Evolutionary conservation across 2,888 invertebrate genomes (phyloP).

Genomic region (Hypena proboscidalis): DNA sequence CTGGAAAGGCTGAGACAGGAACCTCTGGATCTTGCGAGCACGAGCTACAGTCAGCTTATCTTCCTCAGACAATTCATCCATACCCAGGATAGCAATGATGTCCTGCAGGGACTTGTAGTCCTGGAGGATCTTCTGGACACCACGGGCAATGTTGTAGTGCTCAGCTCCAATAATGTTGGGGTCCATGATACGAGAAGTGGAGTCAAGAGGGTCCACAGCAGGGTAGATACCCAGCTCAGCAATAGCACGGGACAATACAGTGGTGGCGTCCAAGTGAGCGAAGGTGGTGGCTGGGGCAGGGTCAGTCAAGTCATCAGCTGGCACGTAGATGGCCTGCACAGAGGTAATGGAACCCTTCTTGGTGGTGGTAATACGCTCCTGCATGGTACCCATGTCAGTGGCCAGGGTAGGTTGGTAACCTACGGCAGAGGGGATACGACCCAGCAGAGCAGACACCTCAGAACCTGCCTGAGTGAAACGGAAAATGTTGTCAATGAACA

Average conservation of each 20-base stretch:
- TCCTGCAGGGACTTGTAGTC: slow-evolving; percentile 91
- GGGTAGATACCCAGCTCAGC: slow-evolving; percentile 97
- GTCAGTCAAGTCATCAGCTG: slow-evolving; percentile 98
- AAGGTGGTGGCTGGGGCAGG: slow-evolving; percentile 98
- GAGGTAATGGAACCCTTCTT: slow-evolving; percentile 98
- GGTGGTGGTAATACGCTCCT: slow-evolving; percentile 98
- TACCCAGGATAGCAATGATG: slow-evolving; percentile 97
- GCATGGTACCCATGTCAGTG: slow-evolving; percentile 99
- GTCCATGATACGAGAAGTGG: slow-evolving; percentile 97
- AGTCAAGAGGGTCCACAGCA: slow-evolving; percentile 97
- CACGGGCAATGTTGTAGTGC: slow-evolving; percentile 95
- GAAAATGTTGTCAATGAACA: slow-evolving; percentile 99
- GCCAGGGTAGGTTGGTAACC: slow-evolving; percentile 98
- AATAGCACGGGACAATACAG: slow-evolving; percentile 96
- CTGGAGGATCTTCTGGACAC: slow-evolving; percentile 96
- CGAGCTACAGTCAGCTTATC: slow-evolving; percentile 97
- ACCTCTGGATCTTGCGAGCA: slow-evolving; percentile 97
- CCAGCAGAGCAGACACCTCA: slow-evolving; percentile 95
- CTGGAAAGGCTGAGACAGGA: slow-evolving; percentile 97
- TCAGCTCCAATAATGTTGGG: slow-evolving; percentile 95
- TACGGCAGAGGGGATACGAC: slow-evolving; percentile 98
- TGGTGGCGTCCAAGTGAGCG: slow-evolving; percentile 98
- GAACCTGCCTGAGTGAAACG: slow-evolving; percentile 97
- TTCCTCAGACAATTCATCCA: slow-evolving; percentile 95
- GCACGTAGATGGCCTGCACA: slow-evolving; percentile 98